These are phyloP conservation scores for Amphipoea oculea DNA, from an alignment of 2,888 invertebrate genomes.

Conservation along the genomic window DNA sequence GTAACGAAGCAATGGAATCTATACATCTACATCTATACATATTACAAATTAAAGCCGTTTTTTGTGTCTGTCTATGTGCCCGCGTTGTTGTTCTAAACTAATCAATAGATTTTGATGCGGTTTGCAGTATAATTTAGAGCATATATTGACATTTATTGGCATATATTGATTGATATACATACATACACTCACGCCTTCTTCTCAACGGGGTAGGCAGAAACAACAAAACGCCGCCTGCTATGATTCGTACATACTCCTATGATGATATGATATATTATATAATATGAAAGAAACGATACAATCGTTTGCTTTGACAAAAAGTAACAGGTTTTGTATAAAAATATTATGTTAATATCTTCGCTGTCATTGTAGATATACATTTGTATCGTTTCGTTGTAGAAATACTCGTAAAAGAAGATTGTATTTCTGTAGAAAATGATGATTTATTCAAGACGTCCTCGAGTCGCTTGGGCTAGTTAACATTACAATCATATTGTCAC, in stretches of 20 bases:
- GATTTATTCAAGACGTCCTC: background rate
- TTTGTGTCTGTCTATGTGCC: background rate
- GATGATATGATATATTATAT: no score
- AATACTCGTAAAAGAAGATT: background rate
- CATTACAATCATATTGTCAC: background rate
- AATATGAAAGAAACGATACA: no score
- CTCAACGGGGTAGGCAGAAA: no score
- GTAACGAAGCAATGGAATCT: conserved; percentile 1
- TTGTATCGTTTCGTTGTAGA: background rate
- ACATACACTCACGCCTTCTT: no score
- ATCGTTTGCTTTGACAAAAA: background rate
- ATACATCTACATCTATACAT: background rate
- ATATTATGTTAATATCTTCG: background rate
- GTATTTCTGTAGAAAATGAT: background rate
- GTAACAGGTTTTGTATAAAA: background rate
- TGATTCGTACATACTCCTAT: no score
- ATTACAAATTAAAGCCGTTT: background rate
- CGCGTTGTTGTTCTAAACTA: no score
- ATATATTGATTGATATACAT: no score
- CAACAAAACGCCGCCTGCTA: no score
- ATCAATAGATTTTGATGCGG: no score
- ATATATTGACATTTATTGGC: no score
- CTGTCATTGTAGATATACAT: background rate
- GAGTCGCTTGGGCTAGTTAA: background rate
- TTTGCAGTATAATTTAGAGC: background rate